Evolutionary conservation across 2,113 vertebrate species (phyloP).

Genomic region (Laticauda colubrina): DNA sequence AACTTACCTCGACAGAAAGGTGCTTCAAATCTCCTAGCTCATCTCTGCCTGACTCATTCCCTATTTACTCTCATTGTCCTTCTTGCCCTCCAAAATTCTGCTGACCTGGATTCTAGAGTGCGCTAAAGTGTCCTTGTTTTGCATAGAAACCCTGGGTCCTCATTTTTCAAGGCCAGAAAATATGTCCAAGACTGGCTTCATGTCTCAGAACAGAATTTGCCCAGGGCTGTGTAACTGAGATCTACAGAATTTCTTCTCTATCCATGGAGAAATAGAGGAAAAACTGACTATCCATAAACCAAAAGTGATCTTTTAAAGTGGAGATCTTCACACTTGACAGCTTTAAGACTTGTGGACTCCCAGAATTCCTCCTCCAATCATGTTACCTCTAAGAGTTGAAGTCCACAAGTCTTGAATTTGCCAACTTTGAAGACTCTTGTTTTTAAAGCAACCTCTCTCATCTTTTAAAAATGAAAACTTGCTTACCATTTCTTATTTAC

Average conservation of each 20-base stretch:
- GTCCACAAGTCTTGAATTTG: no score
- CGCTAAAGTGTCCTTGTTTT: neutral
- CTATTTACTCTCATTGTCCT: neutral
- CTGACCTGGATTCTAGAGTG: neutral
- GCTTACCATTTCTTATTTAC: neutral
- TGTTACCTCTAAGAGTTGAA: no score
- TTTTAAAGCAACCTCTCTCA: constrained; percentile 9
- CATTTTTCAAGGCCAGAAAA: neutral
- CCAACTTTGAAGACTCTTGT: no score
- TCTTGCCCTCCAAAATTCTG: neutral
- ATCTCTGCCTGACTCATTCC: neutral
- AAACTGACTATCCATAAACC: neutral
- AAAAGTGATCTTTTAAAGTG: neutral
- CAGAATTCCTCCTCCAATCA: no score
- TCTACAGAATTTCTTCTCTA: neutral
- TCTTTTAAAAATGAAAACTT: constrained; percentile 11
- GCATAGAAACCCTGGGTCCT: neutral
- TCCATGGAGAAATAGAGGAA: neutral
- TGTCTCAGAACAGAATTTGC: neutral
- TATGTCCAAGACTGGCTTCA: neutral
- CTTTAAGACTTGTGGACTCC: no score
- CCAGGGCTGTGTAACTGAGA: neutral
- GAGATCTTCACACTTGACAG: no score
- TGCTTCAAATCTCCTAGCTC: neutral
- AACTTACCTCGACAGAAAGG: neutral